A percentile compares a stretch with the other conserved stretches of the same genome.
Conservation (phyloP, 1,140 invertebrate genomes). For the Dufourea novaeangliae region DNA sequence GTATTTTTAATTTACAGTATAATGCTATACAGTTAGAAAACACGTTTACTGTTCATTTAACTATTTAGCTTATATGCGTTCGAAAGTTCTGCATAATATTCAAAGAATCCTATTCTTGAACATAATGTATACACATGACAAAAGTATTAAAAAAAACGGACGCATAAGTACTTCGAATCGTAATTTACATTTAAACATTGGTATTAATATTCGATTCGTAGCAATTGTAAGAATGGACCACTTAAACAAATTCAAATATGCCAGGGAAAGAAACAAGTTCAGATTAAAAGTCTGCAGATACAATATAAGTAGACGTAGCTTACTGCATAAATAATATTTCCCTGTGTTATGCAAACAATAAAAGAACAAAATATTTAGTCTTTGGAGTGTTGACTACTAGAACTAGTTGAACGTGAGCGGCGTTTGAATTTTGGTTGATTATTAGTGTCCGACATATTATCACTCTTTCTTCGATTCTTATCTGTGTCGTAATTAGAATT, state of each 20-base stretch:
- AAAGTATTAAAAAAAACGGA: conserved; percentile 19
- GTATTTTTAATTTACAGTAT: conserved; percentile 33
- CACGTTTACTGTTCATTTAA: conserved; percentile 9
- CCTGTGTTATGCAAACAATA: conserved; percentile 1
- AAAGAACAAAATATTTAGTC: conserved; percentile 53
- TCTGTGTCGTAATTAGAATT: conserved; percentile 64
- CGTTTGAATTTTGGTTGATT: conserved; percentile 74
- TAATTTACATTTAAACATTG: conserved; percentile 23
- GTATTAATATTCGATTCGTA: conserved; percentile 10
- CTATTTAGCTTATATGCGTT: neutral
- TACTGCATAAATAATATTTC: conserved; percentile 31
- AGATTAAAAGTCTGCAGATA: conserved; percentile 3
- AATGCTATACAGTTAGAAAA: conserved; percentile 9
- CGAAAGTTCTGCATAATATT: neutral
- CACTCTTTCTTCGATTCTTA: conserved; percentile 58
- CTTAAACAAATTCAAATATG: conserved; percentile 8
- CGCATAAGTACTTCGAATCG: neutral
- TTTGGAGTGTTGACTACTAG: conserved; percentile 74
- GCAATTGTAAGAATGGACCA: neutral
- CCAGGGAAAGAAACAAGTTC: conserved; percentile 6
- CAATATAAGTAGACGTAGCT: conserved; percentile 1
- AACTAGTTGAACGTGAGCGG: conserved; percentile 72
- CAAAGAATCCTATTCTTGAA: conserved; percentile 11
- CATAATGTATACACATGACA: neutral
- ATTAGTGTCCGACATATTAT: conserved; percentile 39